Conservation (phyloP, 2,797 vertebrate species). For the Macrochelys suwanniensis region DNA sequence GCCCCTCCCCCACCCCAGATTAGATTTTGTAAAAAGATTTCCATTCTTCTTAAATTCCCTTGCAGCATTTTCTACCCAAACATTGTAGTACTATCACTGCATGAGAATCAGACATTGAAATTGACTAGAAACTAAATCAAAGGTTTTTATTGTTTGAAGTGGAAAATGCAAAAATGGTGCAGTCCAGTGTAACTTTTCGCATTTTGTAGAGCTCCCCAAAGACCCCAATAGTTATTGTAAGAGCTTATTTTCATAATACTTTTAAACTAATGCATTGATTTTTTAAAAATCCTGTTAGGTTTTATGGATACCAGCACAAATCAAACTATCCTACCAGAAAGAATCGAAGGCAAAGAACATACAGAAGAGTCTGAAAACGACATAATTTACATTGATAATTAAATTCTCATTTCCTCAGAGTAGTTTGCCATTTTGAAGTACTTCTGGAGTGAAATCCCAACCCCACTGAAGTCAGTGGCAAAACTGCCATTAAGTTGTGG, state of each 20-base stretch:
- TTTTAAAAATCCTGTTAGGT: conserved; percentile 55
- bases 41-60: background rate
- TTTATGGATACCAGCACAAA: background rate
- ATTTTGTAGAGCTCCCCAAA: background rate
- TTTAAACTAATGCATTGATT: background rate
- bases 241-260: background rate
- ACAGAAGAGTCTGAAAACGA: background rate
- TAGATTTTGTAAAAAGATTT: background rate
- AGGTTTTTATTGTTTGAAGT: background rate
- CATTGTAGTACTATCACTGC: background rate
- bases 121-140: background rate
- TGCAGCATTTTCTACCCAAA: background rate
- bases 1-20: background rate
- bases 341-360: background rate
- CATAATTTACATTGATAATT: conserved; percentile 56
- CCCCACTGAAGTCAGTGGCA: background rate
- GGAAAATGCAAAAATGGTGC: background rate
- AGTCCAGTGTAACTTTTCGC: background rate
- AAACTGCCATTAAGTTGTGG: background rate
- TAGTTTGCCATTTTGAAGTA: background rate
- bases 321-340: background rate
- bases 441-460: background rate
- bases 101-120: background rate
- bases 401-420: background rate
- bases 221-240: background rate